Evolutionary conservation across 2,888 invertebrate genomes (phyloP), one percentile per base, ranked within the genome.

Genomic region (Willowsia nigromaculata): DNA sequence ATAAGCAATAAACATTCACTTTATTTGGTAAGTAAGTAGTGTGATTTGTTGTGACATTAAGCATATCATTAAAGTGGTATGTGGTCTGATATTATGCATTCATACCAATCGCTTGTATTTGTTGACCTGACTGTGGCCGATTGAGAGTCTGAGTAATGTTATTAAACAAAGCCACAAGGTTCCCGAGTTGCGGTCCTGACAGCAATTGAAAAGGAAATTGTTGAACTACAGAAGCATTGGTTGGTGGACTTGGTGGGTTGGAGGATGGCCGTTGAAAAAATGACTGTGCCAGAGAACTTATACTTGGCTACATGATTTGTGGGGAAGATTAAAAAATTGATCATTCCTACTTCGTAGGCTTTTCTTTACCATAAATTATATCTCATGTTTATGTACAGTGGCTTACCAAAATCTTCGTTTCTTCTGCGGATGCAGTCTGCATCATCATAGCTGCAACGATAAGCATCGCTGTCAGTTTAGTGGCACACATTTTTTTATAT

Each of bases 401-500:
- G 59, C 50, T 78, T 78, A 85, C 85, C 85, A 85, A 22, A 27
- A 65, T 62, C 50, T 76, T 76, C 15, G 43, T 25, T 78, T 85
- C 78, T 11, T 7, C 5, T 30, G n/a, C 30, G n/a, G 53, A 18
- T 11, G 53, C 50, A 30, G n/a, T 11, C 1, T 7, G 4, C 11
- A 25, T 2, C 13, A 25, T 11, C 0, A 1, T 15, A 25, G 27
- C 22, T 22, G 37, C 43, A 15, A 15, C 15, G 5, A 47, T 43
- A 11, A 71, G 25, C 22, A 71, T 18, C 18, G 11, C 13, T 47
- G 13, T 27, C 7, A 13, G 1, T 65, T 1, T 33, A 0, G 4
- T n/a, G n/a, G 15, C 13, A 6, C 3, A 59, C 74, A 74, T 74
- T 47, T 74, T 74, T 1, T n/a, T n/a, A n/a, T n/a, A n/a, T n/a